Percentiles rank a stretch among this genome's conserved stretches.
Evolutionary conservation across 2,113 vertebrate genomes (phyloP).

Genomic region (Brachirus orientalis): DNA sequence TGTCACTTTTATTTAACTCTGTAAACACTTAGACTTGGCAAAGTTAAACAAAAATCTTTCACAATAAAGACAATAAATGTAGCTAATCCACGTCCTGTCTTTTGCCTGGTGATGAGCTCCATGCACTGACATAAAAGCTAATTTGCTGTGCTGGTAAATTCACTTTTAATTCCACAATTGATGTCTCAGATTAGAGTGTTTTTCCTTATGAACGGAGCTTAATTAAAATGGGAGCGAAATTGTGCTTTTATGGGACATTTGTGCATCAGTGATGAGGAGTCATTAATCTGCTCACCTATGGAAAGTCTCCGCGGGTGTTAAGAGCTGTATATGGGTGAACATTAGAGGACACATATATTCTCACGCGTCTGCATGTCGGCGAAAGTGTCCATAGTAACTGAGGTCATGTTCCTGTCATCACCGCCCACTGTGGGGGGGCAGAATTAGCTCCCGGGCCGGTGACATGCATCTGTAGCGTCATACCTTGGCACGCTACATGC

Average conservation of each 20-base stretch:
- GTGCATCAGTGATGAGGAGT: slow-evolving; percentile 10
- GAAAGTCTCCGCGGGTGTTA: not conserved
- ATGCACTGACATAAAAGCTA: slow-evolving; percentile 1
- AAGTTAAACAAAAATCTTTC: too few relatives aligned
- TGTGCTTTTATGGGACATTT: slow-evolving; percentile 36
- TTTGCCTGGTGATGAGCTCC: not conserved
- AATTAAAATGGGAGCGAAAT: slow-evolving; percentile 40
- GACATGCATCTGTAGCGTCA: slow-evolving; percentile 35
- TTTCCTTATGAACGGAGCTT: slow-evolving; percentile 21
- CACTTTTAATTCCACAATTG: slow-evolving; percentile 10
- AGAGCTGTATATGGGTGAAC: not conserved
- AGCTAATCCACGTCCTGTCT: not conserved
- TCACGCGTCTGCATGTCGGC: slow-evolving; percentile 13
- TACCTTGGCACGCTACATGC: slow-evolving; percentile 14
- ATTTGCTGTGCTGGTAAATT: slow-evolving; percentile 34
- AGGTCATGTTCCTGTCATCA: slow-evolving; percentile 27
- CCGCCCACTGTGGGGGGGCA: slow-evolving; percentile 22
- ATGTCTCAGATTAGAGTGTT: slow-evolving; percentile 17
- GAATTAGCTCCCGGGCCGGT: slow-evolving; percentile 44
- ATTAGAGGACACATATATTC: not conserved
- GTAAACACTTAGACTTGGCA: not conserved
- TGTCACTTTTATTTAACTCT: not conserved
- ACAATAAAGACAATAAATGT: not conserved
- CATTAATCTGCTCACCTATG: slow-evolving; percentile 17
- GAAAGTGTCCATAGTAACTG: slow-evolving; percentile 21